Base-by-base conservation (phyloP, 2,797 vertebrate genomes). In the Sebastes glaucus region DNA sequence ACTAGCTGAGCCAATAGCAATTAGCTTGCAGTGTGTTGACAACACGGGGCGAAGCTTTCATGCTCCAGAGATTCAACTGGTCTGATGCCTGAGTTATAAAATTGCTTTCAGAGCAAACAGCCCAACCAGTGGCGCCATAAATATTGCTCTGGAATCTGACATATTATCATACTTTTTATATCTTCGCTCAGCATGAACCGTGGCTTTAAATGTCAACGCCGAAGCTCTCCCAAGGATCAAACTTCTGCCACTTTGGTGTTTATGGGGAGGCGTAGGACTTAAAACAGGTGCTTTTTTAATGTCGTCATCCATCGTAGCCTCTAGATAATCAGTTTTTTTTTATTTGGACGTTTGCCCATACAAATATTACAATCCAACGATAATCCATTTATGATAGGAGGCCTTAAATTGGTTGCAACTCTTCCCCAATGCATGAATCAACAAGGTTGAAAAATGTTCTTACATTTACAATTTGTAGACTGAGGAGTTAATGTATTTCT, bases 1-100 rank as follows among this genome's bases (percentile, higher is more conserved):
- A 68, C 65, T 23, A 22, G 71, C 64, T 3, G 18, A 78, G 85
- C 79, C 71, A 81, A 76, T 28, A 79, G 66, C 60, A 77, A 81
- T 84, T 80, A 88, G 79, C 74, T 28, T 56, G 57, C 27, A 71
- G 67, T 79, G 78, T 79, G 76, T 75, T 77, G 70, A 82, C 33
- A 79, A 35, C 33, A 11, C 13, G 20, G 30, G 61, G 49, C 35
- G 23, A 77, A 18, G 35, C 30, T 28, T 70, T 76, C 25, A 49
- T 57, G 80, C 77, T 71, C 49, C 60, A 22, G 52, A 75, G 52
- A 74, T 57, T 68, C 30, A 67, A 60, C 56, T 30, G 52, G 49
- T 66, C 62, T 22, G 25, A 63, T 42, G 70, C 25, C 7, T 6
- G 22, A 63, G 55, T 28, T 65, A 33, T 3, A 53, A 23, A 71